Evolutionary conservation across 2,888 invertebrate genomes (phyloP).

Genomic region (Oeneis ivallda): DNA sequence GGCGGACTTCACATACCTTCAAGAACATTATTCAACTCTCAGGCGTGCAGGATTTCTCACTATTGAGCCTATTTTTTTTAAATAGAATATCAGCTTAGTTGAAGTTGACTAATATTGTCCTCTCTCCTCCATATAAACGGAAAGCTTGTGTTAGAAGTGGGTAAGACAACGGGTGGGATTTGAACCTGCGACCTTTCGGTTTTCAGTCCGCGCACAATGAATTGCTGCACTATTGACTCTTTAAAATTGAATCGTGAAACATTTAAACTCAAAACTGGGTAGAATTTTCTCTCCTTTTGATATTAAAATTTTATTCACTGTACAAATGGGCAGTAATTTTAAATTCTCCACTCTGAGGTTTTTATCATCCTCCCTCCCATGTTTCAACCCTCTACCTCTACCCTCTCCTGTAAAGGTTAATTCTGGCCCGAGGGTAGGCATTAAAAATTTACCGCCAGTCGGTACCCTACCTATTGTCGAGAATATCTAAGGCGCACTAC

Average conservation of each 20-base stretch:
- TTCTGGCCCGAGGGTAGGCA: constrained; percentile 21
- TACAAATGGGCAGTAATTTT: constrained; percentile 35
- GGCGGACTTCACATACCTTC: too few species aligned
- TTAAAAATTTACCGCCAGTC: constrained; percentile 32
- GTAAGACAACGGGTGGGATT: too few species aligned
- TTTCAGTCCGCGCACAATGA: too few species aligned
- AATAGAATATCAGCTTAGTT: too few species aligned
- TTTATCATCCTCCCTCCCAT: constrained; percentile 24
- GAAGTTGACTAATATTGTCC: too few species aligned
- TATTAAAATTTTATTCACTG: constrained; percentile 27
- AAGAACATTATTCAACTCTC: too few species aligned
- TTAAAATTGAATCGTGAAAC: constrained; percentile 4
- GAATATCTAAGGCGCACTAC: constrained; percentile 5
- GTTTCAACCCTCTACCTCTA: neutral
- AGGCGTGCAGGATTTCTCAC: too few species aligned
- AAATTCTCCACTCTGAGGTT: constrained; percentile 34
- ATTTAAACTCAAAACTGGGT: constrained; percentile 14
- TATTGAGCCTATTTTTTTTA: too few species aligned
- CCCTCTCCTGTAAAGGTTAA: constrained; percentile 28
- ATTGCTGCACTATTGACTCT: too few species aligned
- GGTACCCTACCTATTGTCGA: neutral
- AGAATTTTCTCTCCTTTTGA: constrained; percentile 16
- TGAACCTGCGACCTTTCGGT: too few species aligned
- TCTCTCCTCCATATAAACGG: too few species aligned
- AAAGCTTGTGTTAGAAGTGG: too few species aligned